Evolutionary conservation across 2,113 vertebrate species (phyloP).

Genomic region (Raja brachyura): DNA sequence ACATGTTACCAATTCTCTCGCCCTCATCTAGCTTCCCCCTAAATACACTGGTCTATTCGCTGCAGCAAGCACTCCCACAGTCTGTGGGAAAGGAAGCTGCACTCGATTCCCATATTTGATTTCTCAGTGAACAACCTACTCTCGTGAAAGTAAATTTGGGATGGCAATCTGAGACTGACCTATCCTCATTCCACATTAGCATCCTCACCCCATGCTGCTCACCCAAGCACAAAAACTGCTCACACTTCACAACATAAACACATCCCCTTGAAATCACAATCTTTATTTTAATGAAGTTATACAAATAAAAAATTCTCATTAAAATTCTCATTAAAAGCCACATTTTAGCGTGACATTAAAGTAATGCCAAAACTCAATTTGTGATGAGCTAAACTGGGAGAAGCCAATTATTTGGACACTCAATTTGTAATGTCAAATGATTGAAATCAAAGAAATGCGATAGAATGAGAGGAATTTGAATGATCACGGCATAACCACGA

Average conservation of each 20-base stretch:
- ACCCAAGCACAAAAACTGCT: background rate
- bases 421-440: slow-evolving; percentile 17
- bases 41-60: background rate
- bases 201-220: background rate
- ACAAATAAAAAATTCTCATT: slow-evolving; percentile 29
- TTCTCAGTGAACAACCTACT: too few species aligned
- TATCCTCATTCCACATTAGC: background rate
- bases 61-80: background rate
- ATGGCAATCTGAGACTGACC: too few species aligned
- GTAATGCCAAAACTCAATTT: slow-evolving; percentile 19
- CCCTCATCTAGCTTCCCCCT: background rate
- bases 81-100: background rate
- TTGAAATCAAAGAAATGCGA: background rate
- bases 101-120: background rate
- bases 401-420: background rate
- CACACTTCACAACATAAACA: background rate
- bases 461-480: background rate
- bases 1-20: background rate
- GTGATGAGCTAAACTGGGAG: background rate
- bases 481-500: background rate
- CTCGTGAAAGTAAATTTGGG: too few species aligned
- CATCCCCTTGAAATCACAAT: background rate
- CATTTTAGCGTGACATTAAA: slow-evolving; percentile 30
- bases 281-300: slow-evolving; percentile 15
- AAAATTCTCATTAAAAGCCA: slow-evolving; percentile 33